phyloP scores from a whole-genome alignment of 2,888 invertebrate species.

The Sialis fuliginosa region DNA sequence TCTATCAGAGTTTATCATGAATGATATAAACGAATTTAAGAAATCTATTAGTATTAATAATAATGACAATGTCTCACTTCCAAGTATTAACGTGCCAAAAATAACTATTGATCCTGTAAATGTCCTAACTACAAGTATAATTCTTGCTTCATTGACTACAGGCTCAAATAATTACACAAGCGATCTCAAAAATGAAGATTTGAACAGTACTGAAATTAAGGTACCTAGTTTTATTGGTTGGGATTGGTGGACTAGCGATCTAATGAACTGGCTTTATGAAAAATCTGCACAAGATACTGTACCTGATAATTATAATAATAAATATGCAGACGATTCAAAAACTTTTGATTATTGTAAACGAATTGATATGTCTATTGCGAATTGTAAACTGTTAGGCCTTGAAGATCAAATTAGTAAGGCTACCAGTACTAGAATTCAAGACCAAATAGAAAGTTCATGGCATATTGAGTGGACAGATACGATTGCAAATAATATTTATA shows the following conservation, averaged over 20 bases:
- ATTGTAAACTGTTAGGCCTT: conserved; percentile 17
- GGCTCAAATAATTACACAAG: neutral
- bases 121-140: conserved; percentile 21
- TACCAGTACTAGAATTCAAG: conserved; percentile 23
- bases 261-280: conserved; percentile 23
- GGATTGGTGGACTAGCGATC: conserved; percentile 25
- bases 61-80: neutral
- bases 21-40: neutral
- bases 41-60: neutral
- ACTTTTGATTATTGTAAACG: conserved; percentile 9
- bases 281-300: conserved; percentile 12
- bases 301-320: neutral
- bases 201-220: conserved; percentile 9
- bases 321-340: neutral
- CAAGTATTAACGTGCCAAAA: conserved; percentile 6
- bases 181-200: conserved; percentile 8
- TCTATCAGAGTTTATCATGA: neutral
- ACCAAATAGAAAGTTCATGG: conserved; percentile 25
- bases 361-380: conserved; percentile 16
- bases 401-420: conserved; percentile 22
- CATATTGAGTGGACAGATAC: conserved; percentile 25
- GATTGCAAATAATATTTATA: conserved; percentile 6
- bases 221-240: conserved; percentile 17
- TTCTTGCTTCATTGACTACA: conserved; percentile 19
- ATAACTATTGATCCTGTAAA: conserved; percentile 16